A percentile compares a stretch with the other conserved stretches of the same genome.
Evolutionary conservation across 53 echinoderm and acorn worm genomes (phyloP).

Genomic region (Henricia sp.): DNA sequence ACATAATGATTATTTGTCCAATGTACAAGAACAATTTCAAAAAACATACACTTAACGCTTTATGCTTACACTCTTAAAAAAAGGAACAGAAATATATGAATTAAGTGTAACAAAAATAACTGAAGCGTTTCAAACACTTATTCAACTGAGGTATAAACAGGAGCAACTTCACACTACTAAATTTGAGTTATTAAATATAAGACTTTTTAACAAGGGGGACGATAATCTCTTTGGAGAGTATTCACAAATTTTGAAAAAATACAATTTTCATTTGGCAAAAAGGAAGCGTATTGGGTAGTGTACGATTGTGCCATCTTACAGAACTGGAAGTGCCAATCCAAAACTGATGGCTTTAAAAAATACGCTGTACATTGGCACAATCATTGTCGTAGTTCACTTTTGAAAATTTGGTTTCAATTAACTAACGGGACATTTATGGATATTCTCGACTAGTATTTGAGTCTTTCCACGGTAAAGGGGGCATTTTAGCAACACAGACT

Average conservation of each 20-base stretch:
- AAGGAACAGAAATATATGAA: conserved; percentile 2
- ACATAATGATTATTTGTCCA: conserved; percentile 54
- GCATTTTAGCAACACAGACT: too few species aligned
- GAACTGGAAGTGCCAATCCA: too few species aligned
- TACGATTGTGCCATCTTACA: too few species aligned
- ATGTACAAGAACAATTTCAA: conserved; percentile 44
- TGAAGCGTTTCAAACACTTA: conserved; percentile 59
- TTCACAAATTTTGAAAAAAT: conserved; percentile 14
- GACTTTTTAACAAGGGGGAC: conserved; percentile 30
- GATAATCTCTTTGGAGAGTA: neutral
- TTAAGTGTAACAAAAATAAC: conserved; percentile 39
- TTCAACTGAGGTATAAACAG: conserved; percentile 40
- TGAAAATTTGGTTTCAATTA: too few species aligned
- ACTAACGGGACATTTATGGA: neutral
- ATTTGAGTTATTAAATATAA: conserved; percentile 57
- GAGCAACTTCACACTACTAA: conserved; percentile 16
- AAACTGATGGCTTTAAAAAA: neutral
- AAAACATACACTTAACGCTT: conserved; percentile 54
- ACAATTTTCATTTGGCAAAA: neutral
- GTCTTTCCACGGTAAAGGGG: too few species aligned
- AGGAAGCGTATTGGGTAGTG: too few species aligned
- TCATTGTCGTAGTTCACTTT: too few species aligned
- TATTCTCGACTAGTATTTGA: neutral
- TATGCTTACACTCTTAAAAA: conserved; percentile 56
- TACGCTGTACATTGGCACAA: too few species aligned